Conservation (phyloP, 2,888 invertebrate genomes). For the Harpalus rufipes region DNA sequence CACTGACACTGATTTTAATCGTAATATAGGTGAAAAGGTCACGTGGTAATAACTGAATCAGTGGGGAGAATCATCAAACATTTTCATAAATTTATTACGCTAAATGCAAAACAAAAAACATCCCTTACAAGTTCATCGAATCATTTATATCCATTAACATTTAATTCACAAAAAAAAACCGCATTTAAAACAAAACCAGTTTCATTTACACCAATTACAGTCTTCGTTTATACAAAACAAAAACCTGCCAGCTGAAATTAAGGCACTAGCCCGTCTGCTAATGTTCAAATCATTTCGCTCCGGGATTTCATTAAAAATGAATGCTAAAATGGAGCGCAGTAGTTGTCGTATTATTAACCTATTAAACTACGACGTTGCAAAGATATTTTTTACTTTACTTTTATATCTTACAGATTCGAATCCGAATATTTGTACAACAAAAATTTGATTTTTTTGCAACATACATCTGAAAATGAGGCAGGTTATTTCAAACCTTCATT, state of each 20-base stretch:
- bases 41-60: too few relatives aligned
- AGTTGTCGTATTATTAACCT: too few relatives aligned
- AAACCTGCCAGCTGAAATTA: not conserved
- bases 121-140: not conserved
- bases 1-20: too few relatives aligned
- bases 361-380: too few relatives aligned
- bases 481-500: too few relatives aligned
- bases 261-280: slow-evolving; percentile 16
- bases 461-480: too few relatives aligned
- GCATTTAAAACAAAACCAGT: slow-evolving; percentile 22
- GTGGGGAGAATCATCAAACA: not conserved
- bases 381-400: too few relatives aligned
- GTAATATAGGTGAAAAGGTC: too few relatives aligned
- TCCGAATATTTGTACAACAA: too few relatives aligned
- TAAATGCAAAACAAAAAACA: not conserved
- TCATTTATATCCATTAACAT: slow-evolving; percentile 37
- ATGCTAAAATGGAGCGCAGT: not conserved
- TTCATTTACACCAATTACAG: slow-evolving; percentile 30
- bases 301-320: not conserved
- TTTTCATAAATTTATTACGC: slow-evolving; percentile 23
- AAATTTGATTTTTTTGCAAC: too few relatives aligned
- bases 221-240: slow-evolving; percentile 11
- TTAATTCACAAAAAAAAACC: slow-evolving; percentile 21
- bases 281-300: slow-evolving; percentile 17
- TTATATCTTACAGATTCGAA: too few relatives aligned